Conservation (phyloP, 2,797 vertebrate species). For the Neoniphon sammara region DNA sequence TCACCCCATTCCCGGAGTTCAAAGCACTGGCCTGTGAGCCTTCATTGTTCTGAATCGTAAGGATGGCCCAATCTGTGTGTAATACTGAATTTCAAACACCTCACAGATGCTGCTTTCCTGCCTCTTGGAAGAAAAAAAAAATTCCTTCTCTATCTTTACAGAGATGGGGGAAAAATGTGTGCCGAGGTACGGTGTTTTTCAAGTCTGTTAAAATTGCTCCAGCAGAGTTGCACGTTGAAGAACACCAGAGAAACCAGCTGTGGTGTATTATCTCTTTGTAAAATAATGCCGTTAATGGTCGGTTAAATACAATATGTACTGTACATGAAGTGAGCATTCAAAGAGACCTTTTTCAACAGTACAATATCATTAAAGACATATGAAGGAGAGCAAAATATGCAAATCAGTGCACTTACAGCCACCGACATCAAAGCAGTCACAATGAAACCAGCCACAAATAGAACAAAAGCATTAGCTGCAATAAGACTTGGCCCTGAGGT, state of each 20-base stretch:
- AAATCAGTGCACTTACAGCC: slow-evolving; percentile 81
- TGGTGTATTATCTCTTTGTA: slow-evolving; percentile 34
- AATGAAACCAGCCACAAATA: slow-evolving; percentile 84
- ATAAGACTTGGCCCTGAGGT: slow-evolving; percentile 84
- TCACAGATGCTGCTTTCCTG: slow-evolving; percentile 34
- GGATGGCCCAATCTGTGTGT: slow-evolving; percentile 62
- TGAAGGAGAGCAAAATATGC: slow-evolving; percentile 78
- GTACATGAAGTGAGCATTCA: slow-evolving; percentile 53
- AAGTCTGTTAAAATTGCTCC: slow-evolving; percentile 34
- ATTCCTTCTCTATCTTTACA: slow-evolving; percentile 37
- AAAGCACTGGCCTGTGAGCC: slow-evolving; percentile 72
- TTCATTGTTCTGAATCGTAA: slow-evolving; percentile 69
- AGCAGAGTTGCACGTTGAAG: slow-evolving; percentile 1
- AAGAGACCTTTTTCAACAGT: slow-evolving; percentile 66
- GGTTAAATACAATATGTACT: slow-evolving; percentile 48
- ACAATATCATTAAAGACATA: slow-evolving; percentile 80
- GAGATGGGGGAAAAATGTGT: slow-evolving; percentile 18
- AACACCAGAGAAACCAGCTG: slow-evolving; percentile 25
- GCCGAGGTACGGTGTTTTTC: slow-evolving; percentile 30
- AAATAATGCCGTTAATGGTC: slow-evolving; percentile 34
- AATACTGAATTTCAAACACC: slow-evolving; percentile 71
- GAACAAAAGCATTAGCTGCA: slow-evolving; percentile 86
- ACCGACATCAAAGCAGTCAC: slow-evolving; percentile 84
- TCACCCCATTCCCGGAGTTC: slow-evolving; percentile 75
- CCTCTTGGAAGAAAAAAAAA: slow-evolving; percentile 4